These are phyloP conservation scores for Mobula birostris DNA, from an alignment of 2,113 vertebrate genomes.

Conservation along the genomic window DNA sequence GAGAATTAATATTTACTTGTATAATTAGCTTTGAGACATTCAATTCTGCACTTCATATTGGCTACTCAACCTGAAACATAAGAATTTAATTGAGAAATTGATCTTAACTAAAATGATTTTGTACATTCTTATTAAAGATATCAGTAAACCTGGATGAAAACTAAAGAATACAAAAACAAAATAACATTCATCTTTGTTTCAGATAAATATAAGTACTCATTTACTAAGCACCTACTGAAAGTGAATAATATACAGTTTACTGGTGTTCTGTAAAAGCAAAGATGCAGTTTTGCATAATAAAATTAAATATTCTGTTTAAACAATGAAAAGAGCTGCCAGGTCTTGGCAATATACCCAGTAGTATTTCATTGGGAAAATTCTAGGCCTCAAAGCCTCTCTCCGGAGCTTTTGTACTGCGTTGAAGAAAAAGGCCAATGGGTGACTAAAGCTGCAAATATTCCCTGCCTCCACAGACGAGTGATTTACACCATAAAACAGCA, in stretches of 20 bases:
- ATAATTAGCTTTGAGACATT: neutral
- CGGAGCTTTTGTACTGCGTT: slow-evolving; percentile 64
- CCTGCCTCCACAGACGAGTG: slow-evolving; percentile 70
- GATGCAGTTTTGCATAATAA: slow-evolving; percentile 33
- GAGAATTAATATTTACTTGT: neutral
- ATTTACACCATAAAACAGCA: slow-evolving; percentile 75
- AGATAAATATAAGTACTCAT: neutral
- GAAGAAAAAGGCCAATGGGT: slow-evolving; percentile 70
- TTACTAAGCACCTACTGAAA: neutral
- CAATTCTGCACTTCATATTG: neutral
- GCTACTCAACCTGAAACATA: neutral
- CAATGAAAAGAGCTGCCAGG: slow-evolving; percentile 33
- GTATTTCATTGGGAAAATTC: slow-evolving; percentile 42
- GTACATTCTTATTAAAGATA: neutral
- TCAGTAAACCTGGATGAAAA: neutral
- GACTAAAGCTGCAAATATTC: slow-evolving; percentile 77
- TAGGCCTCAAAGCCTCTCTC: slow-evolving; percentile 47
- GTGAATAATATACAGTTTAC: neutral
- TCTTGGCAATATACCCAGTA: slow-evolving; percentile 46
- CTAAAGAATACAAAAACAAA: neutral
- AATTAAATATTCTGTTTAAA: slow-evolving; percentile 37
- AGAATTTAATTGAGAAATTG: neutral
- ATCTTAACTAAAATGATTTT: neutral
- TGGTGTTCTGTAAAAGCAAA: slow-evolving; percentile 1
- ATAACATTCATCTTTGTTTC: neutral